phyloP scores from a whole-genome alignment of 2,888 invertebrate species.

The Seira musarum region DNA sequence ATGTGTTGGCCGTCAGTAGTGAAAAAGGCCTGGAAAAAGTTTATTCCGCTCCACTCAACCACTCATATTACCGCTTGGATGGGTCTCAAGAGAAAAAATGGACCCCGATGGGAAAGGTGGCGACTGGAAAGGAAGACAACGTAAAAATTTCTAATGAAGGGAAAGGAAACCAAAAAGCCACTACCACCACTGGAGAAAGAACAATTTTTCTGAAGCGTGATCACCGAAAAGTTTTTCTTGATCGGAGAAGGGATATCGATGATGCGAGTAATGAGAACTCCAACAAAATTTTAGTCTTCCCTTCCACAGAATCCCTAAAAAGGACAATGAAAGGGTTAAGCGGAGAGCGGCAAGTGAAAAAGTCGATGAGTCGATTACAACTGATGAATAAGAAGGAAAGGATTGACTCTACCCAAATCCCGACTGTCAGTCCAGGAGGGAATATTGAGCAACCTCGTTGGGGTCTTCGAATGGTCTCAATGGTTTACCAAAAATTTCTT shows the following conservation, averaged over 20 bases:
- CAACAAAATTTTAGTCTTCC: constrained; percentile 51
- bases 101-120: too few species aligned
- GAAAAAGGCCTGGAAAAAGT: constrained; percentile 53
- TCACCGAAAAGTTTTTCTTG: too few species aligned
- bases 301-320: constrained; percentile 30
- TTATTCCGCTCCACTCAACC: constrained; percentile 50
- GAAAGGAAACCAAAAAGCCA: constrained; percentile 44
- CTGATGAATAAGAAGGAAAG: constrained; percentile 29
- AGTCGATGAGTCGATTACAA: constrained; percentile 37
- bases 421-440: constrained; percentile 5
- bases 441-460: constrained; percentile 71
- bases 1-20: constrained; percentile 54
- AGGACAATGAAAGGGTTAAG: constrained; percentile 17
- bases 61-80: constrained; percentile 44
- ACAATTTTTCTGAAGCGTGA: too few species aligned
- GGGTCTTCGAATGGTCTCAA: constrained; percentile 80
- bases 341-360: constrained; percentile 39
- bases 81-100: neutral
- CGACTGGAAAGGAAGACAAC: neutral
- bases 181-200: too few species aligned
- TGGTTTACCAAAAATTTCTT: constrained; percentile 81
- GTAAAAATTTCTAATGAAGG: constrained; percentile 42
- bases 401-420: constrained; percentile 24
- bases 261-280: constrained; percentile 51
- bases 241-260: neutral